phyloP scores from a whole-genome alignment of 2,113 vertebrate species.

The Phocoena sinus region DNA sequence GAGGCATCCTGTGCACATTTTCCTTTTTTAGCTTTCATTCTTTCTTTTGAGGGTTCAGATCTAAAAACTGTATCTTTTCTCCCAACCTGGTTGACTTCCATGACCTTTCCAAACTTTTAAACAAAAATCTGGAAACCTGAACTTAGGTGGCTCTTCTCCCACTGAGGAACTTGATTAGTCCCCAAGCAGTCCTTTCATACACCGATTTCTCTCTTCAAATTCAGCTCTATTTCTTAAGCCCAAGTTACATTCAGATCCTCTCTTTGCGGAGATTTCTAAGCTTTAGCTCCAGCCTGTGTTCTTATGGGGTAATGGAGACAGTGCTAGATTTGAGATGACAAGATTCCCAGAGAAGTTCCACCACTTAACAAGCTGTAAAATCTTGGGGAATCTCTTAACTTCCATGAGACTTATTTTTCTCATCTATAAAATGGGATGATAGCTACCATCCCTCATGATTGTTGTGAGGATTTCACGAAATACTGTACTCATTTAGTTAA shows the following conservation, averaged over 20 bases:
- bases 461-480: neutral
- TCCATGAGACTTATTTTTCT: neutral
- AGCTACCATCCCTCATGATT: neutral
- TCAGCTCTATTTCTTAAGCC: neutral
- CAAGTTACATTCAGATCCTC: neutral
- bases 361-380: neutral
- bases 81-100: neutral
- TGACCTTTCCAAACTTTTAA: neutral
- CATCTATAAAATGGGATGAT: neutral
- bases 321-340: neutral
- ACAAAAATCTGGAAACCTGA: neutral
- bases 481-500: neutral
- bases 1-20: neutral
- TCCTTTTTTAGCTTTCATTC: neutral
- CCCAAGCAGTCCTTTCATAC: neutral
- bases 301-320: neutral
- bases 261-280: neutral
- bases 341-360: neutral
- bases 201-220: conserved; percentile 15
- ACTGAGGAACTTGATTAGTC: neutral
- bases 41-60: neutral
- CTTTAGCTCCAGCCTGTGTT: neutral
- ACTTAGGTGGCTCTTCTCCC: neutral
- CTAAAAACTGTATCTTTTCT: neutral
- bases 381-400: neutral